A percentile compares a stretch with the other conserved stretches of the same genome.
Conservation (phyloP, 2,113 vertebrate species). For the Semicossyphus pulcher region DNA sequence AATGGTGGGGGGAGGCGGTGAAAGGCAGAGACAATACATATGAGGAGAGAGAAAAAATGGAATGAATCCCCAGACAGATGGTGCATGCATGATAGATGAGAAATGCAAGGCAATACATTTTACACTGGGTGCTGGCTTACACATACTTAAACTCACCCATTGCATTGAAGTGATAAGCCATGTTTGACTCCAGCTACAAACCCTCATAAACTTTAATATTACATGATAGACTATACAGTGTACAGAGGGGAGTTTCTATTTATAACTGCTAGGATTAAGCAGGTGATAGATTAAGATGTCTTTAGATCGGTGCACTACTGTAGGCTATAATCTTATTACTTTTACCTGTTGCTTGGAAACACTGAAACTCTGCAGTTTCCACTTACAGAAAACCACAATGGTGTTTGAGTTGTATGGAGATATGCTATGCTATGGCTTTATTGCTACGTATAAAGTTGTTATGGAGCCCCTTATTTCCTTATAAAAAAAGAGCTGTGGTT, state of each 20-base stretch:
- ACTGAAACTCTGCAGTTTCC: not conserved
- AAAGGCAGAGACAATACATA: constrained; percentile 42
- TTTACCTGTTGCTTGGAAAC: constrained; percentile 21
- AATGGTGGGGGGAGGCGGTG: constrained; percentile 26
- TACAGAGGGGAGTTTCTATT: not conserved
- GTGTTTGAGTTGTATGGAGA: not conserved
- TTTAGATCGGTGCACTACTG: not conserved
- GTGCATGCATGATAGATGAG: constrained; percentile 69
- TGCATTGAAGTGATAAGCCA: constrained; percentile 43
- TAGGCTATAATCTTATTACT: not conserved
- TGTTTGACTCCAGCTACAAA: constrained; percentile 32
- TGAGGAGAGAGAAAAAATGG: constrained; percentile 27
- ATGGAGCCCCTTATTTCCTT: no score
- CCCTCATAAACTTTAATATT: constrained; percentile 24
- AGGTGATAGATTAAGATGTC: constrained; percentile 12
- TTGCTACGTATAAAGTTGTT: no score
- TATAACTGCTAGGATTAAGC: not conserved
- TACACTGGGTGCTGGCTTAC: constrained; percentile 31
- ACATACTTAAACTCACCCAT: constrained; percentile 32
- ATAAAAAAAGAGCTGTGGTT: no score
- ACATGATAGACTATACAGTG: not conserved
- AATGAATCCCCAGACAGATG: constrained; percentile 68
- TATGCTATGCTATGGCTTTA: not conserved
- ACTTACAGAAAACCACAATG: not conserved
- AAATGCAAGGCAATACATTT: constrained; percentile 46